Base-by-base conservation (phyloP, 2,888 invertebrate genomes). In the Lasioglossum leucozonium region DNA sequence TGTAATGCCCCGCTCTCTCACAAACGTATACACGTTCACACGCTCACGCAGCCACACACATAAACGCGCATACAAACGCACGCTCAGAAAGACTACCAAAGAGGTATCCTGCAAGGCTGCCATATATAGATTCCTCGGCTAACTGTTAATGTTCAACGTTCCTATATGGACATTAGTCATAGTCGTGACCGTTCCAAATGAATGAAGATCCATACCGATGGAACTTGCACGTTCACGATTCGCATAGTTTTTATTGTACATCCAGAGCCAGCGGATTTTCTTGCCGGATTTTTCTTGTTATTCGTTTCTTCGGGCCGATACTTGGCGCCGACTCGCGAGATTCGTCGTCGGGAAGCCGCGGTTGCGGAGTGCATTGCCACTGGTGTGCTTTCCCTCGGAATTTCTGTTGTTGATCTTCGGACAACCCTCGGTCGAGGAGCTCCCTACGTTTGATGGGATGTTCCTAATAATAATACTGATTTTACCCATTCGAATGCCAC, bases 41-140 rank as follows among this genome's bases (percentile, higher is more conserved):
- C n/a, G n/a, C n/a, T n/a, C n/a, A n/a, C n/a, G n/a, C n/a, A n/a
- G n/a, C n/a, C n/a, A 34, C 0, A 3, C 34, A 1, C 13, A 1
- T 16, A 2, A 5, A 30, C 30, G 30, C 16, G 30, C 8, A 65
- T 18, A 65, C 16, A 65, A 34, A n/a, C 34, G 34, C 58, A 11
- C 16, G 30, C 34, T 34, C 65, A 30, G 62, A 62, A 26, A 62
- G 62, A 26, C 62, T 30, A 62, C 62, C 37, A 67, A 40, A 37
- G 37, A 26, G 84, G 65, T 75, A 74, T 75, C 75, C 84, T 72
- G 81, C 79, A 86, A 87, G 83, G 73, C 75, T 67, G 34, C 82
- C 78, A 75, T 84, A 82, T 82, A 82, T 84, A 84, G 82, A 74
- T 84, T 78, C 71, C 62, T 78, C 40, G 30, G 40, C 58, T 77